Evolutionary conservation across 2,797 vertebrate genomes (phyloP).

Genomic region (Schizothorax lantsangensis): DNA sequence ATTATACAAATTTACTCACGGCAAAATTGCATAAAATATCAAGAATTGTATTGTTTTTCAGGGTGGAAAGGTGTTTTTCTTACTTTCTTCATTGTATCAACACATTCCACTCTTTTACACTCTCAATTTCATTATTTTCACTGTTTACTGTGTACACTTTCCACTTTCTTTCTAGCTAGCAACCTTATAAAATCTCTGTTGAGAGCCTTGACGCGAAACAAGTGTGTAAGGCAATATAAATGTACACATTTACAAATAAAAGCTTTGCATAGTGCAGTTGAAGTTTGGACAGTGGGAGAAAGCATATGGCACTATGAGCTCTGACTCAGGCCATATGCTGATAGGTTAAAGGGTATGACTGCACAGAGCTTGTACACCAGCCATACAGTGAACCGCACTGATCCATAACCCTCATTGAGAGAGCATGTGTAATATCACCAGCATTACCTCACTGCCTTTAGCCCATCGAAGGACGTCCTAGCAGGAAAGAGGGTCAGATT

Average conservation of each 20-base stretch:
- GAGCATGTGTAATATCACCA: conserved; percentile 3
- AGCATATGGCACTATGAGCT: conserved; percentile 45
- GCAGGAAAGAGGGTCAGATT: conserved; percentile 36
- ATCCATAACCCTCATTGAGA: conserved; percentile 33
- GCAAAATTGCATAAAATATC: neutral
- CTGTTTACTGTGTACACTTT: neutral
- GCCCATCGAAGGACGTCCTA: conserved; percentile 13
- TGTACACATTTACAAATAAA: conserved; percentile 18
- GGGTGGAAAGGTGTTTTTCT: neutral
- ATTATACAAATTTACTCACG: neutral
- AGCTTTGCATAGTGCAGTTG: conserved; percentile 40
- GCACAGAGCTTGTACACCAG: conserved; percentile 7
- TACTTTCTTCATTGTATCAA: neutral
- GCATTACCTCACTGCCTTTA: conserved; percentile 28
- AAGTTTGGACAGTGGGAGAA: conserved; percentile 36
- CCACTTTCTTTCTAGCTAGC: neutral
- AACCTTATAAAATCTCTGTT: neutral
- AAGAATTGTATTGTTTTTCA: neutral
- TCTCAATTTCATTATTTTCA: neutral
- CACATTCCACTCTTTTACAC: neutral
- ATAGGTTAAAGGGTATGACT: conserved; percentile 35
- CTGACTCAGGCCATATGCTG: conserved; percentile 22
- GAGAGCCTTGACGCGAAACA: neutral
- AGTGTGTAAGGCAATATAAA: neutral
- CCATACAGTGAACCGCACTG: conserved; percentile 25